Base-by-base conservation (phyloP, 2,113 vertebrate genomes). In the Pteruthius melanotis region DNA sequence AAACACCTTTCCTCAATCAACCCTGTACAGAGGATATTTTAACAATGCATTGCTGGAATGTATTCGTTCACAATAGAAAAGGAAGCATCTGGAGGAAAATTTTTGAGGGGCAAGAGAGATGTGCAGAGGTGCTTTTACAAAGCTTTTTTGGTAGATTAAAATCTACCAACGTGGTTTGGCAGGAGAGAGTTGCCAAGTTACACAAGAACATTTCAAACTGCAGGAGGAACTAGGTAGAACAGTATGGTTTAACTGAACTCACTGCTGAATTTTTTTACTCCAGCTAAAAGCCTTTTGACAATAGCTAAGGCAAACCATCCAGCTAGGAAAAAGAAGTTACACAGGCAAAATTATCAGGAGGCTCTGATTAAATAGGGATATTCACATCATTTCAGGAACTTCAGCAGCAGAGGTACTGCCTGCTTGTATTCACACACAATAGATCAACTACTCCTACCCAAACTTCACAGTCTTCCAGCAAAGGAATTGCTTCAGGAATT, bases 101-200 rank as follows among this genome's bases (percentile, higher is more conserved):
- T 71, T 57, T 23, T 42, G 24, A 65, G 22, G 7, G 8, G 13
- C 2, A 7, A 37, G 15, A 60, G 3, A 68, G 2, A 2, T 8
- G 2, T 11, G 19, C 9, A 30, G 10, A 49, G 5, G 6, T 31
- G 3, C 10, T 92, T 42, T 47, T 22, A 44, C 9, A 35, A 71
- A 72, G 4, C 1, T 28, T 35, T n/a, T 45, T 24, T 37, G 7
- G 0, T 27, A 24, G 10, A 37, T 49, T 83, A 44, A 60, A 78
- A 2, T 9, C 10, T 37, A 47, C 6, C 28, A 50, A 2, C 0
- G 0, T 6, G n/a, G 26, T 16, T 65, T 50, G 19, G 6, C 27
- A 50, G 33, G 47, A 81, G 21, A 8, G 6, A 39, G 4, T 9
- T 14, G 6, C 1, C 23, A 92, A 75, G 3, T 3, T 64, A 15